A percentile compares a stretch with the other conserved stretches of the same genome.
Evolutionary conservation across 2,797 vertebrate species (phyloP).

Genomic region (Hipposideros larvatus): DNA sequence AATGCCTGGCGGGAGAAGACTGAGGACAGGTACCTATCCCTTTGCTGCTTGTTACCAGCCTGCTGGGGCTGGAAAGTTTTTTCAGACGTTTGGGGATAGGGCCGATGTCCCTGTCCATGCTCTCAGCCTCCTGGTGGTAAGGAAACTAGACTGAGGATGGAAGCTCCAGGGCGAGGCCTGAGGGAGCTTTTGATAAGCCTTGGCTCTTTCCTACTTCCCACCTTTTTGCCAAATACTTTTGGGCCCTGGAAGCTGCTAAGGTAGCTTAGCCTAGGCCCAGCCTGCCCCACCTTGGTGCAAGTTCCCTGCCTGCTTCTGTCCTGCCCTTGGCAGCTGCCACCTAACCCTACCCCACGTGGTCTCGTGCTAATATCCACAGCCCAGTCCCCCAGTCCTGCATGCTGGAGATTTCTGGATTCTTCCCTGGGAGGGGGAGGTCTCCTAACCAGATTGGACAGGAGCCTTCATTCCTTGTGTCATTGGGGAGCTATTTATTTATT

Average conservation of each 20-base stretch:
- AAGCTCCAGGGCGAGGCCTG: background rate
- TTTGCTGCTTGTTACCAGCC: background rate
- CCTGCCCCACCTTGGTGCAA: background rate
- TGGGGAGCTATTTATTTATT: constrained; percentile 86
- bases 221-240: constrained; percentile 64
- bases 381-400: background rate
- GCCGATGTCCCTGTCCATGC: background rate
- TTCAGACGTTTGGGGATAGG: background rate
- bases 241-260: constrained; percentile 31
- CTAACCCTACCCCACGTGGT: background rate
- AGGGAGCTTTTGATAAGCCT: background rate
- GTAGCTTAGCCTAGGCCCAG: constrained; percentile 12
- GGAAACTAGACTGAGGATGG: background rate
- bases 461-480: constrained; percentile 77
- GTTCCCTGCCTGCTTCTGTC: constrained; percentile 12
- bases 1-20: background rate
- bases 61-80: background rate
- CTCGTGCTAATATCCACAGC: background rate
- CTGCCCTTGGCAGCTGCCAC: constrained; percentile 28
- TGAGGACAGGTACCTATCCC: background rate
- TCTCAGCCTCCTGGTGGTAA: background rate
- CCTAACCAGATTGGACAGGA: constrained; percentile 73
- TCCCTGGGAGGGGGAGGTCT: constrained; percentile 72
- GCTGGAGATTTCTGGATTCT: constrained; percentile 80
- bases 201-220: constrained; percentile 21